phyloP scores from a whole-genome alignment of 2,113 vertebrate species.

The Maccullochella peelii region DNA sequence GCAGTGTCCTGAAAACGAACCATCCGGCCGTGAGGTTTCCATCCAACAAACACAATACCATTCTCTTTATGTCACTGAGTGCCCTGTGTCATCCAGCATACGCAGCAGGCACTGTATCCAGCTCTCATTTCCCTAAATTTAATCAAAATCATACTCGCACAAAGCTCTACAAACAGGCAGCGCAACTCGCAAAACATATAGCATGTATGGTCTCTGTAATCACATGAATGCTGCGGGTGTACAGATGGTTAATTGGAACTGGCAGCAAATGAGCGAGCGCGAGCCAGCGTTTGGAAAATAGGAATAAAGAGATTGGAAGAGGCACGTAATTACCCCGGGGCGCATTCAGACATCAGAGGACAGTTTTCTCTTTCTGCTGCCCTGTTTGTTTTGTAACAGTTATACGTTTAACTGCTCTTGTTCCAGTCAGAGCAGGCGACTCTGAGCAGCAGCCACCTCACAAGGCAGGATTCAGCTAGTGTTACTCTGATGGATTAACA shows the following conservation, averaged over 20 bases:
- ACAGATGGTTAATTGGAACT: slow-evolving; percentile 42
- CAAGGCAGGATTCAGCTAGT: background rate
- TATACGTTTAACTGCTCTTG: slow-evolving; percentile 24
- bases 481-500: background rate
- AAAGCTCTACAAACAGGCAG: slow-evolving; percentile 19
- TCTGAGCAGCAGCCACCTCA: background rate
- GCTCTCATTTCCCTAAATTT: slow-evolving; percentile 28
- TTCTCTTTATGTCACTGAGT: slow-evolving; percentile 48
- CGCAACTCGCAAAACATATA: slow-evolving; percentile 11
- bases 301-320: slow-evolving; percentile 52
- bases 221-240: slow-evolving; percentile 15
- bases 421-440: background rate
- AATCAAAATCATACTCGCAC: slow-evolving; percentile 44
- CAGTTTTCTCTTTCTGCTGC: slow-evolving; percentile 27
- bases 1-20: background rate
- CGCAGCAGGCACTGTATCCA: slow-evolving; percentile 18
- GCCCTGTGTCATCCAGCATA: background rate
- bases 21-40: slow-evolving; percentile 11
- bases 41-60: slow-evolving; percentile 58
- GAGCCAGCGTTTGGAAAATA: slow-evolving; percentile 39
- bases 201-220: slow-evolving; percentile 28
- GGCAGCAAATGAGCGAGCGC: slow-evolving; percentile 27
- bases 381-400: slow-evolving; percentile 45
- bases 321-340: slow-evolving; percentile 46
- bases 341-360: slow-evolving; percentile 55